Evolutionary conservation across 2,888 invertebrate genomes (phyloP), one percentile per base, ranked within the genome.

Genomic region (Lomographa bimaculata): DNA sequence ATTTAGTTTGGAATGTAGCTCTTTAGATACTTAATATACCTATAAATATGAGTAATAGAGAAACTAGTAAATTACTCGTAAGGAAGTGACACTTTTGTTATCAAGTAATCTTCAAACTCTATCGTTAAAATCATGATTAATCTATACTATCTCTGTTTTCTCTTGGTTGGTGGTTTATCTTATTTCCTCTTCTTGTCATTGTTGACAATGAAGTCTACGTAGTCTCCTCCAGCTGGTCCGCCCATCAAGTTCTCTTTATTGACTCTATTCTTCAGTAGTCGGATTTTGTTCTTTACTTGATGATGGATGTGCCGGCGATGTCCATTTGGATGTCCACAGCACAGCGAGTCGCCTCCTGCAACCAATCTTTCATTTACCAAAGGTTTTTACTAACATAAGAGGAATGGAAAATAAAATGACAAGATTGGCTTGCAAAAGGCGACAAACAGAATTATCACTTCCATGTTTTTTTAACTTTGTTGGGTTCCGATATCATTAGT

Each of bases 321-420:
- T 1, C 85, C 87, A 29, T 78, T 58, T 0, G 75, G 76, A 25
- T 74, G 73, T 21, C 38, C 55, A 55, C 71, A 74, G 66, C 71
- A 74, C 45, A 71, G 58, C 50, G 74, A 56, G 64, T 80, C 89
- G 65, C 86, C 89, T 72, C 84, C 85, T 87, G 86, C 84, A 89
- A 84, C 77, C 81, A 82, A 81, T 76, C 69, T 73, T 67, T 57
- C 34, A 55, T 50, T 58, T 59, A 27, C 30, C 26, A 39, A 9
- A 27, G 23, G 7, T 11, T 26, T 24, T 5, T n/a, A n/a, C n/a
- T n/a, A n/a, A 7, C 7, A 25, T 14, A 14, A 7, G 2, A 1
- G 3, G 2, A 24, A 14, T 7, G 25, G 14, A 14, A 14, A 3
- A 14, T 4, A 14, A n/a, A n/a, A n/a, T 32, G 18, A 19, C 17